These are phyloP conservation scores for Promerops cafer DNA, from an alignment of 2,113 vertebrate genomes.

Conservation along the genomic window DNA sequence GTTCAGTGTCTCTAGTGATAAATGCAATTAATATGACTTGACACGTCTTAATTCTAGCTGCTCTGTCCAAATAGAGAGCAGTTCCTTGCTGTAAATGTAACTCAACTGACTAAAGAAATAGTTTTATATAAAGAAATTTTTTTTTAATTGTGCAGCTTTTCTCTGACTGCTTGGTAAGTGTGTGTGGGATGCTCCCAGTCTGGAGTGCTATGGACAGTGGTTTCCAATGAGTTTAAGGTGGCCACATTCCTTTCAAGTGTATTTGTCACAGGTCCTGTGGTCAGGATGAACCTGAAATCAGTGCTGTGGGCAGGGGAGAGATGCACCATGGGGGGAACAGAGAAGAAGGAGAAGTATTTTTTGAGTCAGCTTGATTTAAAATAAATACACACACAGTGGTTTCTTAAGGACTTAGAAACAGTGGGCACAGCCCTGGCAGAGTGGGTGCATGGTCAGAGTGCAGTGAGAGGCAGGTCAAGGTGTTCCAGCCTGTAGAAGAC, in stretches of 20 bases:
- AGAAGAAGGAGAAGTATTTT: not conserved
- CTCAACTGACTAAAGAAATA: not conserved
- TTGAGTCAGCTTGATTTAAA: not conserved
- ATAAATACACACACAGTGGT: not conserved
- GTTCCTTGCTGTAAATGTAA: not conserved
- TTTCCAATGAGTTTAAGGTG: not conserved
- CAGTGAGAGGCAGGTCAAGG: not conserved
- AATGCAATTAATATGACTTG: not conserved
- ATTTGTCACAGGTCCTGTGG: not conserved
- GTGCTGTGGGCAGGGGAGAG: not conserved
- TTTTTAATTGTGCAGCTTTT: not conserved
- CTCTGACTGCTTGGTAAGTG: not conserved
- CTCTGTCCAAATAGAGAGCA: not conserved
- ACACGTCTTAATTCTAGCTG: not conserved
- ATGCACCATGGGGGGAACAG: not conserved
- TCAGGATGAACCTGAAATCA: not conserved
- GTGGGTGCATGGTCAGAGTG: not conserved
- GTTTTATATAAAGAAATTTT: not conserved
- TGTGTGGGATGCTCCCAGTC: not conserved
- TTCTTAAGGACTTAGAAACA: not conserved
- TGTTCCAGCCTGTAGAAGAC: not conserved
- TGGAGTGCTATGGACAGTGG: fast-evolving
- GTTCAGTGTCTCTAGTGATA: not conserved
- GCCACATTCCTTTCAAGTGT: not conserved
- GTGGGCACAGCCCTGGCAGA: not conserved